Evolutionary conservation across 2,888 invertebrate species (phyloP), one percentile per base, ranked within the genome.

Genomic region (Rhagophthalmus giganteus): DNA sequence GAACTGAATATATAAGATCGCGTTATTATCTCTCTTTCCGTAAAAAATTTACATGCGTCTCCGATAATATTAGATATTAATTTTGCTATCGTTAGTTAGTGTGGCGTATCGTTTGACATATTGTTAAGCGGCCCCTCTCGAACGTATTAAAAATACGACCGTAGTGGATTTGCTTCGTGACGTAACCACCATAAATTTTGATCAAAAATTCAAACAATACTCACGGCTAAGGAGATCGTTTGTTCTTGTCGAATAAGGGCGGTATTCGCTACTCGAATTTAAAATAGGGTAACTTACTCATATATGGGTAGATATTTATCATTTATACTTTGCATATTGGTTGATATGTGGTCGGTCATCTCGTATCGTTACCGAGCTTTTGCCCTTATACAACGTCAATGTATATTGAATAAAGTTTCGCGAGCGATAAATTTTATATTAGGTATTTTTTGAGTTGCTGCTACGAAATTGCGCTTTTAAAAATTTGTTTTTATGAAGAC

Each of bases 151-250:
- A 64, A 64, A 68, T 63, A 65, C 61, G 59, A 63, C 64, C 64
- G 54, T 60, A 61, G 64, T 68, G 67, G 68, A 69, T 70, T 70
- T 70, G 69, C 66, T 62, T 62, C 65, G 59, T 65, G 69, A 68
- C 67, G 62, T 65, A 57, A 44, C 60, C 57, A 62, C 63, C 61
- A 68, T 70, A 70, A 69, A 70, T 70, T 67, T 66, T 64, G 67
- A 70, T 70, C 68, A 70, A 68, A 65, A 67, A 62, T 61, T 64
- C 63, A 60, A 64, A 66, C 63, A 64, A 64, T 66, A 53, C 46
- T 42, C 44, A 42, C 27, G 24, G 51, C 44, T 48, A 57, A 60
- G 56, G 51, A 58, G 52, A 47, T 51, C 55, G 58, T 52, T 51
- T 56, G 55, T 54, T 54, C 55, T 54, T 51, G 27, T 30, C 24